Base-by-base conservation (phyloP, 2,797 vertebrate species). In the Lates japonicus region DNA sequence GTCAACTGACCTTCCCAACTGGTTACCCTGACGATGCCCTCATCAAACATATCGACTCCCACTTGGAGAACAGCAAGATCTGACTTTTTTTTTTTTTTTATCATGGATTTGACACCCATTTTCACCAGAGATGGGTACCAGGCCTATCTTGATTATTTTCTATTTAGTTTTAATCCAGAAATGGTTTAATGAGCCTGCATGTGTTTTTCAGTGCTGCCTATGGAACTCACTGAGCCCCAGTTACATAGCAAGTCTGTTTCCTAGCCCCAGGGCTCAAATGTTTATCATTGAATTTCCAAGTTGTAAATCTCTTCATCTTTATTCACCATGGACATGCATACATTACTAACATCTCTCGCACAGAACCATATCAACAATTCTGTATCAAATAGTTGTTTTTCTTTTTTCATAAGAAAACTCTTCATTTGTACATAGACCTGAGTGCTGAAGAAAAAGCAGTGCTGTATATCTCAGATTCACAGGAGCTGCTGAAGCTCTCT, bases 51-150 rank as follows among this genome's bases (percentile, higher is more conserved):
- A 98, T 98, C 83, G 97, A 97, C 91, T 97, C 97, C 2, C 97
- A 97, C 90, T 90, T 97, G 93, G 97, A 97, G 92, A 97, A 97
- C 95, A 97, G 97, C 96, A 98, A 97, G 93, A 97, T 98, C 90
- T 97, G 95, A 96, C 88, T 49, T 61, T 39, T 48, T 78, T 52
- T 49, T 57, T 44, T 13, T 16, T 46, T 42, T 42, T 42, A 62
- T 42, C 31, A 39, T 44, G 35, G 9, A 11, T 57, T 61, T 54
- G 48, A 19, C 6, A 60, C 1, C 29, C 5, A 25, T 68, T 61
- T 57, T 3, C 48, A 37, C 0, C 42, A 14, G 25, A 67, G 76
- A 55, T 9, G 14, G 42, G 19, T 3, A 29, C 16, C 39, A 17
- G 11, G 33, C 1, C 22, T 6, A 13, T 61, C 3, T 13, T 33